A percentile compares a stretch with the other conserved stretches of the same genome.
phyloP scores from a whole-genome alignment of 2,888 invertebrate genomes.

The Pseudanteris insignis region DNA sequence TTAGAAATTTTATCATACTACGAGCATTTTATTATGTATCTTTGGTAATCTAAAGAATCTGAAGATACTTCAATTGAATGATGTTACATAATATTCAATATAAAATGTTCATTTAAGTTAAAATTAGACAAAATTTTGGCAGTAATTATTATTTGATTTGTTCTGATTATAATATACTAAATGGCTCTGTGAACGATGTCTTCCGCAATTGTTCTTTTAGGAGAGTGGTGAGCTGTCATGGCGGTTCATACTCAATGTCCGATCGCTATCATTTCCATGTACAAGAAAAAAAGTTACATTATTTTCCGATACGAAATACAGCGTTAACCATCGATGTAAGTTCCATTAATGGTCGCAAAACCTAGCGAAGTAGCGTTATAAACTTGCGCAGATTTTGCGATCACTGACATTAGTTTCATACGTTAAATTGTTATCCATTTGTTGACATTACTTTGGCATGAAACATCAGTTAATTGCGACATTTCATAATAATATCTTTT shows the following conservation, averaged over 20 bases:
- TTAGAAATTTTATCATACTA: too few species aligned
- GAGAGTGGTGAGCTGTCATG: slow-evolving; percentile 53
- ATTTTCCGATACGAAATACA: slow-evolving; percentile 59
- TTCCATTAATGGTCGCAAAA: slow-evolving; percentile 1
- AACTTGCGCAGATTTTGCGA: not conserved
- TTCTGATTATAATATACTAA: not conserved
- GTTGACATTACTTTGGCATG: slow-evolving; percentile 1
- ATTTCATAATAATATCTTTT: slow-evolving; percentile 1
- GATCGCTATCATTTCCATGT: slow-evolving; percentile 41
- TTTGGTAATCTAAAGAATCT: too few species aligned
- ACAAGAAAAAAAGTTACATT: slow-evolving; percentile 54
- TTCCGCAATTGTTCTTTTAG: slow-evolving; percentile 49
- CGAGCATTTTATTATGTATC: too few species aligned
- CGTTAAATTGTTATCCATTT: not conserved
- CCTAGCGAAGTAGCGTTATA: not conserved
- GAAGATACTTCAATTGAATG: too few species aligned
- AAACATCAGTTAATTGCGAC: too few species aligned
- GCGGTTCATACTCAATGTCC: slow-evolving; percentile 60
- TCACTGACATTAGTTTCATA: not conserved
- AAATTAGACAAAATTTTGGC: not conserved
- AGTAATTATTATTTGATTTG: not conserved
- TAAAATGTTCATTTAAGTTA: not conserved
- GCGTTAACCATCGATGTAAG: slow-evolving; percentile 18
- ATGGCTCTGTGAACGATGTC: slow-evolving; percentile 16
- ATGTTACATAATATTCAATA: too few species aligned